A percentile compares a stretch with the other conserved stretches of the same genome.
These are phyloP conservation scores for Matsumyia berberina DNA, from an alignment of 2,888 invertebrate genomes.

Conservation along the genomic window DNA sequence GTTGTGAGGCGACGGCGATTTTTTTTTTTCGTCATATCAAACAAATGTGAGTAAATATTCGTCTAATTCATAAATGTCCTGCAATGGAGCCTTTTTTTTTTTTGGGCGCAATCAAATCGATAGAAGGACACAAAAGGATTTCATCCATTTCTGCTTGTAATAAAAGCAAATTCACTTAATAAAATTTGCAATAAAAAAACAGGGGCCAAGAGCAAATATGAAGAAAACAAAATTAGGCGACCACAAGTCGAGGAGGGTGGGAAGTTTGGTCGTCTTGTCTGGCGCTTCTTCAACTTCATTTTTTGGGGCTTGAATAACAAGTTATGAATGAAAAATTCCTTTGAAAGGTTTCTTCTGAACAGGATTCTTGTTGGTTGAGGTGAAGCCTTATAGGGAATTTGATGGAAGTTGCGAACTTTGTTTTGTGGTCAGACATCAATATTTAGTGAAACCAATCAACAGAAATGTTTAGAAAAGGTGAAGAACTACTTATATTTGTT, in stretches of 20 bases:
- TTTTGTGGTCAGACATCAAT: too few relatives aligned
- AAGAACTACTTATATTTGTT: too few relatives aligned
- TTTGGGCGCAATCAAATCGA: conserved; percentile 28
- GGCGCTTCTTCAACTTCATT: background rate
- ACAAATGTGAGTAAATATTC: conserved; percentile 48
- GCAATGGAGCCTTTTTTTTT: conserved; percentile 9
- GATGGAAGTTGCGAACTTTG: too few relatives aligned
- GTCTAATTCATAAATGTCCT: conserved; percentile 59
- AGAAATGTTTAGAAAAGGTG: too few relatives aligned
- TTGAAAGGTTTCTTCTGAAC: background rate
- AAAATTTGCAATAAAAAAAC: conserved; percentile 32
- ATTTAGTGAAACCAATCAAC: too few relatives aligned
- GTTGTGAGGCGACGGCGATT: conserved; percentile 4
- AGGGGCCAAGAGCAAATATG: background rate
- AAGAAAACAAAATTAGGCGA: background rate
- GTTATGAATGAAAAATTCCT: conserved; percentile 9
- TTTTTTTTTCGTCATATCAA: conserved; percentile 12
- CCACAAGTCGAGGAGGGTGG: background rate
- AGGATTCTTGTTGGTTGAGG: background rate
- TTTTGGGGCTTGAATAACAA: background rate
- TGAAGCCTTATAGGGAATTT: too few relatives aligned
- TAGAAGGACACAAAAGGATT: conserved; percentile 5
- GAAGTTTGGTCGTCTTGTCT: background rate
- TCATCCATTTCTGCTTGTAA: conserved; percentile 13
- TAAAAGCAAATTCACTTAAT: conserved; percentile 32